phyloP scores from a whole-genome alignment of 2,888 invertebrate genomes.

The Parnassius smintheus region DNA sequence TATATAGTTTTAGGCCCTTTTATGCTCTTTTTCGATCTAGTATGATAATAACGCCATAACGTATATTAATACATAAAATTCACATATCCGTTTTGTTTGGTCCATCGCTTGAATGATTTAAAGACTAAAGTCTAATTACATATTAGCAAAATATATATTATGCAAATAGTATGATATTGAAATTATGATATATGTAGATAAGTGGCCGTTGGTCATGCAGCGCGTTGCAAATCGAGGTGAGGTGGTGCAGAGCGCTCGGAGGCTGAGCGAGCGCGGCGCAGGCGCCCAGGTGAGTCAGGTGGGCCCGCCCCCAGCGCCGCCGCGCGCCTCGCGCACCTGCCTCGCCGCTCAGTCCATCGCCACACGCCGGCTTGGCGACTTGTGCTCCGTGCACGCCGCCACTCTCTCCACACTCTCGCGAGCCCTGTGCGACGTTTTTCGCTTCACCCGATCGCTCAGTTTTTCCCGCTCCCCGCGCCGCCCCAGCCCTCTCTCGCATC shows the following conservation, averaged over 20 bases:
- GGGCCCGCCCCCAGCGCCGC: constrained; percentile 76
- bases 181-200: constrained; percentile 2
- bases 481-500: constrained; percentile 41
- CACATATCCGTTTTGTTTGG: no score
- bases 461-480: constrained; percentile 66
- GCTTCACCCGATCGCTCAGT: constrained; percentile 72
- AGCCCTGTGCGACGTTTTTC: constrained; percentile 75
- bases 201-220: constrained; percentile 33
- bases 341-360: constrained; percentile 55
- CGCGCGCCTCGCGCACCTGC: constrained; percentile 72
- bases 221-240: constrained; percentile 36
- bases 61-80: no score
- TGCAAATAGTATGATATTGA: no score
- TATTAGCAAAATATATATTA: no score
- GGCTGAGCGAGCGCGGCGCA: constrained; percentile 71
- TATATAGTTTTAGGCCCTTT: no score
- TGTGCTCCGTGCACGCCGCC: constrained; percentile 75
- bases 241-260: constrained; percentile 47
- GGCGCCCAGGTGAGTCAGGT: constrained; percentile 80
- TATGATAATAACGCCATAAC: no score
- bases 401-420: constrained; percentile 69
- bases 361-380: constrained; percentile 66
- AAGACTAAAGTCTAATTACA: no score
- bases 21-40: no score
- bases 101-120: no score